These are phyloP conservation scores for Heliconius hewitsoni DNA, from an alignment of 1,140 invertebrate species.

Conservation along the genomic window DNA sequence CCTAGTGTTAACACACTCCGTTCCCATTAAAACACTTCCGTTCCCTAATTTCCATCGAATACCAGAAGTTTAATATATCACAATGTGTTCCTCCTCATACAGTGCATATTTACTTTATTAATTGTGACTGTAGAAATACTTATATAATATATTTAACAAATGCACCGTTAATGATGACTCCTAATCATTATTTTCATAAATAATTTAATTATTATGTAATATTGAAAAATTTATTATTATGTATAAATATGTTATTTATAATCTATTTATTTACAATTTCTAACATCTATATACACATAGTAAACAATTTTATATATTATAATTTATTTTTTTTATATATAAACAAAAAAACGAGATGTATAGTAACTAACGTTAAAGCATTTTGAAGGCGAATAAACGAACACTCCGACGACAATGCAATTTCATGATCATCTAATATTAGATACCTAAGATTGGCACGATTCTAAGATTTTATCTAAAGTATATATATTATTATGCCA, in stretches of 20 bases:
- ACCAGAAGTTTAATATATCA: not conserved
- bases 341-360: slow-evolving; percentile 42
- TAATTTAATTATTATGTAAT: not conserved
- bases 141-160: slow-evolving; percentile 50
- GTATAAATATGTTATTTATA: slow-evolving; percentile 49
- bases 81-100: slow-evolving; percentile 34
- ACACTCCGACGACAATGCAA: slow-evolving; percentile 55
- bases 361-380: slow-evolving; percentile 63
- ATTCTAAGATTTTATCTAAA: slow-evolving; percentile 3
- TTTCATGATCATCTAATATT: slow-evolving; percentile 35
- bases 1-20: no score
- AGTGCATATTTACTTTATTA: slow-evolving; percentile 55
- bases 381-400: slow-evolving; percentile 71
- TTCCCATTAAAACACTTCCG: no score
- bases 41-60: no score
- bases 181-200: slow-evolving; percentile 32
- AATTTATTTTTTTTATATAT: slow-evolving; percentile 30
- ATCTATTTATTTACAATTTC: slow-evolving; percentile 41
- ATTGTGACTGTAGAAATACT: slow-evolving; percentile 56
- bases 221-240: not conserved
- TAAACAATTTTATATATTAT: slow-evolving; percentile 37
- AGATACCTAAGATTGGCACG: not conserved
- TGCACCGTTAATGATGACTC: slow-evolving; percentile 43
- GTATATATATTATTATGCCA: not conserved
- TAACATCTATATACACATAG: slow-evolving; percentile 39